Evolutionary conservation across 2,888 invertebrate genomes (phyloP).

Genomic region (Pegoplata infirma): DNA sequence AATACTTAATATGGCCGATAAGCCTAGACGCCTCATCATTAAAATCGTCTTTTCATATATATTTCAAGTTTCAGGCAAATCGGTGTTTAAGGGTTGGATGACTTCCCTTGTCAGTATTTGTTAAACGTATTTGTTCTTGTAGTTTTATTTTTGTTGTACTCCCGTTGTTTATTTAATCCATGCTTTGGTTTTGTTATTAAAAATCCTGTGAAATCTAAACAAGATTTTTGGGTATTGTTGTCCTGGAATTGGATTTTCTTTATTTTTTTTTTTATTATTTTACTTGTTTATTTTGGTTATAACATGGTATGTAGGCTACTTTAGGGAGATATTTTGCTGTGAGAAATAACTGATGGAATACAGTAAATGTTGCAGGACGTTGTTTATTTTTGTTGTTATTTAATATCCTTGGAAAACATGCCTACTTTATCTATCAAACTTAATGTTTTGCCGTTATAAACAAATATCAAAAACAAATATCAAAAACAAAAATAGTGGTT

Average conservation of each 20-base stretch:
- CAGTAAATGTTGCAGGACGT: slow-evolving; percentile 32
- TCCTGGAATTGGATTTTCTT: slow-evolving; percentile 46
- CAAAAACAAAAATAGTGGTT: not conserved
- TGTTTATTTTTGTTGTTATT: slow-evolving; percentile 50
- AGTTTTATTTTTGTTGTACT: not conserved
- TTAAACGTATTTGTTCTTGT: slow-evolving; percentile 29
- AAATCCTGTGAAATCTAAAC: slow-evolving; percentile 59
- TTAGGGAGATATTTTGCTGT: not conserved
- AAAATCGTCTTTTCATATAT: too few species aligned
- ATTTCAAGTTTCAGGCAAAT: too few species aligned
- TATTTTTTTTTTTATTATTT: not conserved
- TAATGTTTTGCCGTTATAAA: not conserved
- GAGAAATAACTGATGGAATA: not conserved
- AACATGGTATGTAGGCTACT: slow-evolving; percentile 10
- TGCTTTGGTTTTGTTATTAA: slow-evolving; percentile 39
- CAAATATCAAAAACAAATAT: not conserved
- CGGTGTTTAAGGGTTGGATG: too few species aligned
- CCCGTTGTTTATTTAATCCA: slow-evolving; percentile 49
- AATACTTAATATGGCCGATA: too few species aligned
- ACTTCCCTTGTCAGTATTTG: too few species aligned
- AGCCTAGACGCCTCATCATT: too few species aligned
- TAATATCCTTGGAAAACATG: slow-evolving; percentile 52
- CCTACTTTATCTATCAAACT: not conserved
- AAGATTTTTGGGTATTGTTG: slow-evolving; percentile 50
- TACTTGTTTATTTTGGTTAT: slow-evolving; percentile 13